Conservation (phyloP, 2,113 vertebrate genomes). For the Bolborhynchus lineola region DNA sequence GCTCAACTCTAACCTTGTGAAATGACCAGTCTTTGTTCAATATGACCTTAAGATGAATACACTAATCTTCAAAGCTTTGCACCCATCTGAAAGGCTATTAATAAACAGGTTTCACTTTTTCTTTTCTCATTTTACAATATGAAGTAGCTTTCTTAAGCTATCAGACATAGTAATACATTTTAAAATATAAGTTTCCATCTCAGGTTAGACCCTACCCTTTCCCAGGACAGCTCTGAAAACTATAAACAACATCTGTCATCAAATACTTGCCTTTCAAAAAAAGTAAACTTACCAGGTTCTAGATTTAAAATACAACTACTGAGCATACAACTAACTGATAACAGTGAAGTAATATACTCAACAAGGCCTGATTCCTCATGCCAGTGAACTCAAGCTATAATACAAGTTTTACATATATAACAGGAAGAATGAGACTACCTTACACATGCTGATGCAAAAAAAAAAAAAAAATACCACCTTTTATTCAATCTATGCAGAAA, state of each 20-base stretch:
- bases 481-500: background rate
- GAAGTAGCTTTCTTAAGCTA: slow-evolving; percentile 2
- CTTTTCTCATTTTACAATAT: background rate
- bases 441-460: background rate
- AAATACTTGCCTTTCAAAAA: background rate
- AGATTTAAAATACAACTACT: background rate
- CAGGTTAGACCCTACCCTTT: background rate
- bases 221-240: background rate
- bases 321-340: background rate
- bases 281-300: background rate
- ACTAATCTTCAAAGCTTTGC: background rate
- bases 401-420: background rate
- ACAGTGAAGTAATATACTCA: background rate
- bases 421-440: background rate
- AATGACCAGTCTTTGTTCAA: slow-evolving; percentile 14
- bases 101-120: background rate
- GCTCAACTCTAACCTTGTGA: background rate
- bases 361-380: background rate
- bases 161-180: background rate
- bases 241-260: background rate
- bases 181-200: background rate
- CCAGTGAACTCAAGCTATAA: background rate
- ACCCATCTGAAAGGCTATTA: background rate
- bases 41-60: background rate
- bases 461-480: background rate